A percentile compares a stretch with the other conserved stretches of the same genome.
Evolutionary conservation across 2,113 vertebrate species (phyloP).

Genomic region (Apus apus): DNA sequence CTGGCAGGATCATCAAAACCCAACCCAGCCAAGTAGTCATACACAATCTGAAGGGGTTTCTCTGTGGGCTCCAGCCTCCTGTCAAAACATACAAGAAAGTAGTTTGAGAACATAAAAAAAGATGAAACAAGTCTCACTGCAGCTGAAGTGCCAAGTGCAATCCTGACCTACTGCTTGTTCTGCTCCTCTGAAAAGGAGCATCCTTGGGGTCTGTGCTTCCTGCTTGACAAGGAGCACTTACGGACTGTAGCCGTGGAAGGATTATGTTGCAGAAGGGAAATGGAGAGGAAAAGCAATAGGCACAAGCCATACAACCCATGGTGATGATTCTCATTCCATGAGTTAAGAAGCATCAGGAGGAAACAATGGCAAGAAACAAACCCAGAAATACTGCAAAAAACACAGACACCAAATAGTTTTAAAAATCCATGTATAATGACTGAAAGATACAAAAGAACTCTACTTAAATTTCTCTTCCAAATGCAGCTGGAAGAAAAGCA

Average conservation of each 20-base stretch:
- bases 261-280: background rate
- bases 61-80: constrained; percentile 90
- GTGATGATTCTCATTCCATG: background rate
- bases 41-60: constrained; percentile 91
- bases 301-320: background rate
- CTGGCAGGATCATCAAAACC: constrained; percentile 89
- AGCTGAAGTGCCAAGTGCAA: background rate
- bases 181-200: background rate
- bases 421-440: background rate
- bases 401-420: background rate
- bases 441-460: background rate
- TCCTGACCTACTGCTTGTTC: background rate
- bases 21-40: constrained; percentile 88
- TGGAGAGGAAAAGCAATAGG: background rate
- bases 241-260: background rate
- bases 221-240: background rate
- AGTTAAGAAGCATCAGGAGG: background rate
- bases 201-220: background rate
- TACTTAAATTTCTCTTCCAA: background rate
- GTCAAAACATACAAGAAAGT: constrained; percentile 51
- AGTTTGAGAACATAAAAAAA: constrained; percentile 27
- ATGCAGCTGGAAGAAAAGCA: background rate
- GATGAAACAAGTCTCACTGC: background rate
- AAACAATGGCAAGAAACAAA: background rate
- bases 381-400: background rate